phyloP scores from a whole-genome alignment of 2,113 vertebrate genomes.

The Oryctolagus cuniculus region mOryCun1.1 NC_091443.1:34210001-34210500 shows the following conservation, averaged over 20 bases:
- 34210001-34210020: slow-evolving; percentile 67
- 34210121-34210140: slow-evolving; percentile 50
- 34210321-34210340: background rate
- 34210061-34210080: slow-evolving; percentile 56
- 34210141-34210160: slow-evolving; percentile 36
- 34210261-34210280: background rate
- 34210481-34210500: background rate
- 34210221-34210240: background rate
- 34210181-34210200: slow-evolving; percentile 12
- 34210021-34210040: slow-evolving; percentile 53
- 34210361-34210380: background rate
- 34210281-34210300: background rate
- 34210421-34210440: background rate
- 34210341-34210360: background rate
- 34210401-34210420: background rate
- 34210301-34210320: background rate
- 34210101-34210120: slow-evolving; percentile 1
- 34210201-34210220: background rate
- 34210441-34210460: background rate
- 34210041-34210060: slow-evolving; percentile 64
- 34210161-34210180: slow-evolving; percentile 8
- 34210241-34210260: slow-evolving; percentile 22
- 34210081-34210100: slow-evolving; percentile 43
- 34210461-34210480: background rate
- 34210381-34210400: background rate